Conservation (phyloP, 1,140 invertebrate species). For the Paraescarpia echinospica region DNA sequence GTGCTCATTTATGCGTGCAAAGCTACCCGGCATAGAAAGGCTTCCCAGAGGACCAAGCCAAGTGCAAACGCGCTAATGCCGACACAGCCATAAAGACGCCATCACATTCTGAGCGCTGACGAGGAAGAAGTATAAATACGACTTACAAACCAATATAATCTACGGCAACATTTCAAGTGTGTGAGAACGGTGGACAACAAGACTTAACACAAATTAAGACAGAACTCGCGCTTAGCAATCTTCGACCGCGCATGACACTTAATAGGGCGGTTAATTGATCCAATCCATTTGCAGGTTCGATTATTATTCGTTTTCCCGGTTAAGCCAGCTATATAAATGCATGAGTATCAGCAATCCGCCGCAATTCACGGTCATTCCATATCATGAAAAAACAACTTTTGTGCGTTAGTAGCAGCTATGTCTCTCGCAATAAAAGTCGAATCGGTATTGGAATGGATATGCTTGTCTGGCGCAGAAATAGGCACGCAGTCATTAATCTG, state of each 20-base stretch:
- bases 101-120: not conserved
- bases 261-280: not conserved
- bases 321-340: not conserved
- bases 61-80: not conserved
- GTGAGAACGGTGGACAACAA: not conserved
- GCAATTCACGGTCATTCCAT: not conserved
- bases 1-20: not conserved
- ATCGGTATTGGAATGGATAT: not conserved
- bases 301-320: not conserved
- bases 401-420: not conserved
- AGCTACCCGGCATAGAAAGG: not conserved
- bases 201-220: not conserved
- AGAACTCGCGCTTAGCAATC: not conserved
- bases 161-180: not conserved
- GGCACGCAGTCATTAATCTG: too few species aligned
- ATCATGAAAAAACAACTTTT: not conserved
- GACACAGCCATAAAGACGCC: not conserved
- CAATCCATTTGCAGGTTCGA: not conserved
- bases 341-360: not conserved
- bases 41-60: not conserved
- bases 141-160: not conserved
- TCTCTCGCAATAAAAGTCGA: not conserved
- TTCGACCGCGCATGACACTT: not conserved
- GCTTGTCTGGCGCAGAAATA: too few species aligned
- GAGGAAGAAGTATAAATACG: not conserved